Base-by-base conservation (phyloP, 2,113 vertebrate species). In the Dicaeum eximium region DNA sequence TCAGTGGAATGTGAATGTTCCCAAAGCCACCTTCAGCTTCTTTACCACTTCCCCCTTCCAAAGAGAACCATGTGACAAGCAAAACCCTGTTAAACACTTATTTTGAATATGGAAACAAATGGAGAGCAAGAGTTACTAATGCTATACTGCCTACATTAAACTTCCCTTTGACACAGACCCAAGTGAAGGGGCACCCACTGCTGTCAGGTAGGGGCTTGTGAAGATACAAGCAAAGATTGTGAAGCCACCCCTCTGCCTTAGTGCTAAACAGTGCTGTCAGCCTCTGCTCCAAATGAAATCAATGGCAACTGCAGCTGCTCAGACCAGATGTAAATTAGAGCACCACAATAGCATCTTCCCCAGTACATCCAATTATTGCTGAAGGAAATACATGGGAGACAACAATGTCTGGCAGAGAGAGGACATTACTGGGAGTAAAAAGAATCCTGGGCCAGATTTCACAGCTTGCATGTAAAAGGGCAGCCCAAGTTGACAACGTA, bases 241-340 rank as follows among this genome's bases (percentile, higher is more conserved):
- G 25, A 67, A 58, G 37, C 51, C 45, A 73, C 35, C 44, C 51
- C 69, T 78, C 72, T 78, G 58, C 37, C 40, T 40, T 47, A 37
- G 33, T 53, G 40, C 47, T 70, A 74, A 89, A 75, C 33, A 65
- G 30, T 38, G 38, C 47, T 88, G 70, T 47, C 79, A 80, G 35
- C 31, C 51, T 47, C 62, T 48, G 54, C 38, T 80, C 51, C 82
- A 67, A 88, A 78, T 40, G 35, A 92, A 96, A 81, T 47, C 67
- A 92, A 14, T 23, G 44, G 64, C 51, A 91, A 95, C 38, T 70
- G 85, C 60, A 96, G 87, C 65, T 92, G 79, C 90, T 93, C 80
- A 78, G 60, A 94, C 65, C 53, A 92, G 57, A 88, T 67, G 72
- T 64, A 94, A 88, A 80, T 84, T 60, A 90, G 54, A 93, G 86